Conservation (phyloP, 64 coral and sea anemone genomes). For the Stylophora pistillata region DNA sequence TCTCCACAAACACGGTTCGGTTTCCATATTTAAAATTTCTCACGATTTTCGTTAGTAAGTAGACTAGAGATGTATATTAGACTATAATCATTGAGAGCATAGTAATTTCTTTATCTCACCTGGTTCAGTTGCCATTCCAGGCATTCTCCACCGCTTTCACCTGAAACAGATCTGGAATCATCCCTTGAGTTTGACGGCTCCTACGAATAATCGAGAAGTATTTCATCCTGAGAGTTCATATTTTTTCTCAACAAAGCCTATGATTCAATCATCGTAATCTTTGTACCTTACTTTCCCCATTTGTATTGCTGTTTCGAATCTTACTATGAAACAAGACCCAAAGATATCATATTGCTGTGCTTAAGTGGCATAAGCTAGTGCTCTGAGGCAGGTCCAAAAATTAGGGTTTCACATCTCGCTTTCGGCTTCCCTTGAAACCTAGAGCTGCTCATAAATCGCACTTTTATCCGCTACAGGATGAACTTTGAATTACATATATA, state of each 20-base stretch:
- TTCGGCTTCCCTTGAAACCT: neutral
- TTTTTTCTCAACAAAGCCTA: neutral
- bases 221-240: neutral
- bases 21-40: too few relatives aligned
- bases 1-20: too few relatives aligned
- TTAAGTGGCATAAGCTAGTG: neutral
- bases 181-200: conserved; percentile 30
- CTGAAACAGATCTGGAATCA: conserved; percentile 21
- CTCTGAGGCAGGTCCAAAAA: neutral
- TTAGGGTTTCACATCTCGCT: neutral
- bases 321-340: neutral
- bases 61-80: too few relatives aligned
- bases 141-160: conserved; percentile 34
- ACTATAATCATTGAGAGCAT: neutral
- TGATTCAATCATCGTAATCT: neutral
- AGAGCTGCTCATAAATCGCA: neutral
- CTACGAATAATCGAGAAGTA: neutral
- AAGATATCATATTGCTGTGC: neutral
- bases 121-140: conserved; percentile 59
- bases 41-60: too few relatives aligned
- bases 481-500: neutral
- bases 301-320: neutral
- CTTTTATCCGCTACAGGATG: neutral
- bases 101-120: conserved; percentile 7
- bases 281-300: neutral